Percentiles rank a stretch among this genome's conserved stretches.
Conservation (phyloP, 1,140 invertebrate genomes). For the Nautilus pompilius region DNA sequence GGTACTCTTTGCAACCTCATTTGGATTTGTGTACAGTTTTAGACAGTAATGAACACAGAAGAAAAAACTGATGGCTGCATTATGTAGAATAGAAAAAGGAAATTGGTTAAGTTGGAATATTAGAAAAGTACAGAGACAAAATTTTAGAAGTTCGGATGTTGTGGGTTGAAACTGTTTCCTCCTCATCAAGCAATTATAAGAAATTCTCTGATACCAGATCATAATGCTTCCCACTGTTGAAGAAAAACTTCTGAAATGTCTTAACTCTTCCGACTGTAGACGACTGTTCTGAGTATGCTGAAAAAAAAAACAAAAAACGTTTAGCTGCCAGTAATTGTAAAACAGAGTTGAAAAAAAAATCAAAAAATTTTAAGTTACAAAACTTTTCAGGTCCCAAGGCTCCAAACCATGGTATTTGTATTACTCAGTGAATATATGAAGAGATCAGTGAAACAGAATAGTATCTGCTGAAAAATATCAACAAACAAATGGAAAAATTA, state of each 20-base stretch:
- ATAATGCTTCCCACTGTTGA: conserved; percentile 37
- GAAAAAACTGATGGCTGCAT: not conserved
- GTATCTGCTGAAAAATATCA: not conserved
- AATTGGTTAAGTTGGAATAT: not conserved
- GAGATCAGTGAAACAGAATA: not conserved
- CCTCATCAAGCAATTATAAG: not conserved
- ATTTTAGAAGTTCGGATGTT: not conserved
- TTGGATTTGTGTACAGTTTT: no score
- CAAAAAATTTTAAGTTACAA: not conserved
- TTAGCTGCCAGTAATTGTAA: not conserved
- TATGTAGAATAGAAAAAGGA: not conserved
- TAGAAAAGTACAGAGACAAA: not conserved
- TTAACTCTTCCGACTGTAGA: conserved; percentile 35
- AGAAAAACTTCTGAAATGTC: conserved; percentile 48
- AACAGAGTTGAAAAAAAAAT: not conserved
- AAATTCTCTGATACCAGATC: conserved; percentile 32
- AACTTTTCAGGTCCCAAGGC: not conserved
- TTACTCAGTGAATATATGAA: not conserved
- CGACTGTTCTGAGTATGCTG: conserved; percentile 41
- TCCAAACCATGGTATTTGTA: not conserved
- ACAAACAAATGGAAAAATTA: no score
- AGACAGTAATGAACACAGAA: no score
- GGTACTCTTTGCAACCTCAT: no score
- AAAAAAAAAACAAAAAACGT: conserved; percentile 14
- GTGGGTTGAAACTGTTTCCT: not conserved